A percentile compares a stretch with the other conserved stretches of the same genome.
phyloP scores from a whole-genome alignment of 2,797 vertebrate species.

The Pipistrellus nathusii region DNA sequence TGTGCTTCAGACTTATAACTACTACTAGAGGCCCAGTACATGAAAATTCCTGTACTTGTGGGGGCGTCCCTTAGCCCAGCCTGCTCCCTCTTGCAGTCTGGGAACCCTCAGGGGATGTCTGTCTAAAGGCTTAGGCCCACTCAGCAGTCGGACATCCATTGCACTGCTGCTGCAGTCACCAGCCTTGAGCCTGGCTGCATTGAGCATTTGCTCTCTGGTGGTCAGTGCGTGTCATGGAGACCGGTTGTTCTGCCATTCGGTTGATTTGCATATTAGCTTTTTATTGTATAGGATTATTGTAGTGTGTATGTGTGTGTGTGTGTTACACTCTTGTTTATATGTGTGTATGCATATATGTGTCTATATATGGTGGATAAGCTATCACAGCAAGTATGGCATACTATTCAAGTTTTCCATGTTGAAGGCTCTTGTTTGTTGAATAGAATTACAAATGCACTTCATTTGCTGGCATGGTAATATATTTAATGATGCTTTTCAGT shows the following conservation, averaged over 20 bases:
- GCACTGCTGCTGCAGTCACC: too few relatives aligned
- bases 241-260: rapidly evolving
- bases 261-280: too few relatives aligned
- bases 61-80: too few relatives aligned
- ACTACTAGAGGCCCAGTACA: background rate
- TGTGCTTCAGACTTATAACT: background rate
- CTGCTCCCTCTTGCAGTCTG: too few relatives aligned
- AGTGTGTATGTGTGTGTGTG: background rate
- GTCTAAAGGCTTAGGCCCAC: too few relatives aligned
- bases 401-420: background rate
- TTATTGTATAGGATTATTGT: background rate
- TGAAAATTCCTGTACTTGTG: too few relatives aligned
- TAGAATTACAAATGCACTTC: background rate
- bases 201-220: too few relatives aligned
- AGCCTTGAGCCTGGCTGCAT: too few relatives aligned
- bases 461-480: background rate
- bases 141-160: too few relatives aligned
- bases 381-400: background rate
- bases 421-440: background rate
- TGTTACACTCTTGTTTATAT: background rate
- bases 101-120: too few relatives aligned
- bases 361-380: background rate
- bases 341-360: background rate
- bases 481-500: constrained; percentile 20
- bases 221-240: too few relatives aligned